phyloP scores from a whole-genome alignment of 2,797 vertebrate species.

The Podarcis lilfordi region DNA sequence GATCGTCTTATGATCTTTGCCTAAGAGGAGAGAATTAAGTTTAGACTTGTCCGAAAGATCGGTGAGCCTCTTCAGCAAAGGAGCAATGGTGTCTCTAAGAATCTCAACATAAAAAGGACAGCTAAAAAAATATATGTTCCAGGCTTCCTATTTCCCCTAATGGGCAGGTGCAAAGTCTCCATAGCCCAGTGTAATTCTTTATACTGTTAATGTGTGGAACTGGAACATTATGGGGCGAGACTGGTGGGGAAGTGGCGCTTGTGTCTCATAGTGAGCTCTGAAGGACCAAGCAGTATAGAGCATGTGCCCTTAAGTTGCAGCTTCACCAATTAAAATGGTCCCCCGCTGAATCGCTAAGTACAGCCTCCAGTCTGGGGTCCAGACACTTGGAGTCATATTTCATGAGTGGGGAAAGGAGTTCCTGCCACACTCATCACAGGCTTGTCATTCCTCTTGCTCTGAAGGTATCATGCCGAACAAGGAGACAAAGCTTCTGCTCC shows the following conservation, averaged over 20 bases:
- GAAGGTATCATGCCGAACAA: slow-evolving; percentile 86
- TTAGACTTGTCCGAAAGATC: too few relatives aligned
- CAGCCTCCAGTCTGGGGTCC: not conserved
- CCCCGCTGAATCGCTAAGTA: not conserved
- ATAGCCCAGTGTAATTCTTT: not conserved
- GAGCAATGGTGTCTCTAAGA: too few relatives aligned
- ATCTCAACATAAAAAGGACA: too few relatives aligned
- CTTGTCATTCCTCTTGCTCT: not conserved
- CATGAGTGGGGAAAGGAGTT: not conserved
- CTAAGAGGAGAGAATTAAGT: too few relatives aligned
- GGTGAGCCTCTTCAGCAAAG: too few relatives aligned
- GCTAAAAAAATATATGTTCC: too few relatives aligned
- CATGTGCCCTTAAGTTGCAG: not conserved
- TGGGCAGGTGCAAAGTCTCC: too few relatives aligned
- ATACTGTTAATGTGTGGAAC: not conserved
- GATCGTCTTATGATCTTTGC: too few relatives aligned
- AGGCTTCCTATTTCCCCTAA: too few relatives aligned
- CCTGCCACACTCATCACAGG: not conserved
- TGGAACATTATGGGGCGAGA: not conserved
- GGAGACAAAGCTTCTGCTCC: slow-evolving; percentile 86
- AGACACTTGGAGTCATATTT: not conserved
- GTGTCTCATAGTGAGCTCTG: not conserved
- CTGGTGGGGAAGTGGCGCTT: too few relatives aligned
- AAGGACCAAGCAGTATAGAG: too few relatives aligned
- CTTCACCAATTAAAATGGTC: too few relatives aligned